A percentile compares a stretch with the other conserved stretches of the same genome.
Evolutionary conservation across 2,888 invertebrate species (phyloP).

Genomic region (Junonia oenone): DNA sequence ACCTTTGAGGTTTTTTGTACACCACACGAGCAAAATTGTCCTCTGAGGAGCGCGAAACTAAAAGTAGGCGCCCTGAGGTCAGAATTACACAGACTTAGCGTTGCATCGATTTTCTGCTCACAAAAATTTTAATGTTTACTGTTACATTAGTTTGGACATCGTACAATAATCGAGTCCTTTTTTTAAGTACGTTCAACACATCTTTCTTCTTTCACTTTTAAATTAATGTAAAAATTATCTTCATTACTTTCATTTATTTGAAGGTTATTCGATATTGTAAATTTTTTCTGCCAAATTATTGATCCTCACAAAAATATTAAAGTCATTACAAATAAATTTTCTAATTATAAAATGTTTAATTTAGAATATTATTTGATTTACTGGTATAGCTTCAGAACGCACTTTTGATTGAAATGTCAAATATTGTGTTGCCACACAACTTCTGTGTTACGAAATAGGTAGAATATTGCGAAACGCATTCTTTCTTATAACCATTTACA

Average conservation of each 20-base stretch:
- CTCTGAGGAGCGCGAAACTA: conserved; percentile 50
- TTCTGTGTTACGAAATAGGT: neutral
- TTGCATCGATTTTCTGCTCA: conserved; percentile 62
- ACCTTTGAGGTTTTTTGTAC: conserved; percentile 68
- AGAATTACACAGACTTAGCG: conserved; percentile 47
- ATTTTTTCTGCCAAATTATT: neutral
- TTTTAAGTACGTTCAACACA: conserved; percentile 39
- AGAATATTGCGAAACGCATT: conserved; percentile 2
- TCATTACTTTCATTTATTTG: neutral
- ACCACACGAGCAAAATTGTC: conserved; percentile 48
- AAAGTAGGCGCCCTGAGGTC: conserved; percentile 46
- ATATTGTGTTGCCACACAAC: conserved; percentile 20
- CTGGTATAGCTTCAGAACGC: conserved; percentile 26
- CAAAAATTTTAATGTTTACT: conserved; percentile 69
- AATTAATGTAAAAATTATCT: neutral
- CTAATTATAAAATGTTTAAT: neutral
- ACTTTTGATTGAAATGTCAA: conserved; percentile 23
- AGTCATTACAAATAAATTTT: neutral
- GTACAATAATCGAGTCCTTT: conserved; percentile 58
- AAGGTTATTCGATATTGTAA: neutral
- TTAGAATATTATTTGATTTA: conserved; percentile 1
- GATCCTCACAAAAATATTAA: too few relatives aligned
- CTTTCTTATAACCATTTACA: neutral
- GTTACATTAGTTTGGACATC: conserved; percentile 52
- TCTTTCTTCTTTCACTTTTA: neutral